phyloP scores from a whole-genome alignment of 1,140 invertebrate species.

The Reticulitermes speratus region DNA sequence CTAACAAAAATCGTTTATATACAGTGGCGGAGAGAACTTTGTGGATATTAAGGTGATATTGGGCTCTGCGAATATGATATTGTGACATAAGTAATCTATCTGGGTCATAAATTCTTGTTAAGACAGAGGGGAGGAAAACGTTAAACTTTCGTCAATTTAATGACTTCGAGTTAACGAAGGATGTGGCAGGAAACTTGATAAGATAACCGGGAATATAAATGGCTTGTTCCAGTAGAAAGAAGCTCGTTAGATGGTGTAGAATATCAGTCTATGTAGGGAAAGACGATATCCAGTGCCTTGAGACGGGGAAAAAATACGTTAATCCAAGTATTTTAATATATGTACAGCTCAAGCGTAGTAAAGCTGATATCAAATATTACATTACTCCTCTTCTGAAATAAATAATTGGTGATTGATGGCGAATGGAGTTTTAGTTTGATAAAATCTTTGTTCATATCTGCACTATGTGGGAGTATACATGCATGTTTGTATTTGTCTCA shows the following conservation, averaged over 20 bases:
- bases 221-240: background rate
- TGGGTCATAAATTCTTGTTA: constrained; percentile 28
- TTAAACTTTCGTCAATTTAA: constrained; percentile 27
- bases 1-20: background rate
- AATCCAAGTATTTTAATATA: constrained; percentile 4
- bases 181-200: constrained; percentile 27
- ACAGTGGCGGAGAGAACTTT: background rate
- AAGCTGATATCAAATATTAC: too few species aligned
- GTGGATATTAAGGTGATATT: background rate
- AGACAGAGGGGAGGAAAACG: constrained; percentile 12
- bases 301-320: background rate
- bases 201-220: constrained; percentile 24
- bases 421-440: too few species aligned
- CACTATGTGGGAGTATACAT: too few species aligned
- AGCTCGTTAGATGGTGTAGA: background rate
- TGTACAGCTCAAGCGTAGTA: too few species aligned
- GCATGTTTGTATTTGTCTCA: too few species aligned
- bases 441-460: too few species aligned
- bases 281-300: constrained; percentile 14
- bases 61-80: constrained; percentile 2
- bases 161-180: constrained; percentile 24
- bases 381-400: too few species aligned
- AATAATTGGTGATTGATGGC: too few species aligned
- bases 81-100: constrained; percentile 25
- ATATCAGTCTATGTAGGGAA: background rate